Evolutionary conservation across 2,113 vertebrate species (phyloP), one percentile per base, ranked within the genome.

Genomic region (Amphiprion percula): DNA sequence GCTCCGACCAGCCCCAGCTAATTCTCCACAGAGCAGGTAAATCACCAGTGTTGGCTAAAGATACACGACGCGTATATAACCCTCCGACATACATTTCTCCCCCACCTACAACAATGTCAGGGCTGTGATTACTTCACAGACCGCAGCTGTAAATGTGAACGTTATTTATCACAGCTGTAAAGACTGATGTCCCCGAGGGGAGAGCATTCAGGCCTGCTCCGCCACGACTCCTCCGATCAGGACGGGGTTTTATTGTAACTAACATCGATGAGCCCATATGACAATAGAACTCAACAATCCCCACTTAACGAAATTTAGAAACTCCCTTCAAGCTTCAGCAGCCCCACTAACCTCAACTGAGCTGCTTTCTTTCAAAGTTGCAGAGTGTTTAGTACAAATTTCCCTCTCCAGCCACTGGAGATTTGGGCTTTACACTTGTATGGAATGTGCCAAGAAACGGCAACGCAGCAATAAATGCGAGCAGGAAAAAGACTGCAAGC

Each of bases 111-210:
- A 62, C 77, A 58, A 77, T 24, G 49, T 61, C 55, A 21, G 16
- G 30, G 28, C 64, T 61, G 37, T 73, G 74, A 77, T 78, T 68
- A 69, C 24, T 60, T 87, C 56, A 44, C 26, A 53, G 24, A 24
- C 7, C 5, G 50, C 44, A 68, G 77, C 81, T 74, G 72, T 67
- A 85, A 79, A 85, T 59, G 30, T 64, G 71, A 68, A 28, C 55
- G 37, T 84, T 87, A 81, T 90, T 90, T 80, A 87, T 55, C 55
- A 17, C 69, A 12, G 75, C 62, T 80, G 74, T 82, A 67, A 71
- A 84, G 61, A 50, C 52, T 58, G 19, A 23, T 26, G 10, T 84
- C 58, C 76, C 58, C 6, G 4, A 59, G 50, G 62, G 44, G 49
- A 68, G 47, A 17, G 4, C 53, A 67, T 64, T 68, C 11, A 67